Evolutionary conservation across 2,113 vertebrate genomes (phyloP), one percentile per base, ranked within the genome.

Genomic region (Vireo altiloquus): DNA sequence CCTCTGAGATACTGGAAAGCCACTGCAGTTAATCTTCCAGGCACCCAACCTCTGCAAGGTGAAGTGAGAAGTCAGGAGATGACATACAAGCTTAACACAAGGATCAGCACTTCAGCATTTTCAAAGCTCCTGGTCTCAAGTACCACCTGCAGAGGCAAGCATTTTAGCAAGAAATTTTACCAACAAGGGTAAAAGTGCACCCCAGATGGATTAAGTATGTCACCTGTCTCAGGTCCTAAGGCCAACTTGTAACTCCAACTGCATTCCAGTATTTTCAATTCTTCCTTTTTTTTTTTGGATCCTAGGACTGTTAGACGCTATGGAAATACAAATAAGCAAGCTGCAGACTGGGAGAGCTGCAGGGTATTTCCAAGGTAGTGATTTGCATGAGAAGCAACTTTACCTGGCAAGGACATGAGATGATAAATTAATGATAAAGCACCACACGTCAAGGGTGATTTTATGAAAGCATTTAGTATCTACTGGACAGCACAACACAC

Each of bases 291-390:
- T 27, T 35, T 60, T 13, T 46, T 18, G 13, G 5, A 5, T 46
- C 24, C n/a, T 50, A 54, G 20, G 11, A 27, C 19, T 46, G 15
- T 28, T 60, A 70, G 52, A 81, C 23, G 35, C 42, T 40, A 25
- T 6, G 6, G 50, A 83, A 89, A 87, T 21, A 39, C 15, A 89
- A 86, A 83, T 14, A 83, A 69, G 8, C 64, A 59, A 95, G 21
- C 14, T 47, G 39, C 69, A 89, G 28, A 63, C 25, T 61, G 24
- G 11, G 13, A 78, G 20, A 70, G 14, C 22, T 44, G 20, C 13
- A 40, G 31, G 7, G 6, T 71, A 71, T 40, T 60, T 78, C 27
- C 27, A n/a, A 91, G 15, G n/a, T 37, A 81, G 35, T 0, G 0
- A 68, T 39, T 16, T 71, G 65, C 13, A 71, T 24, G 35, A 83